These are phyloP conservation scores for Cephus nigrinus DNA, from an alignment of 2,888 invertebrate species.

Conservation along the genomic window DNA sequence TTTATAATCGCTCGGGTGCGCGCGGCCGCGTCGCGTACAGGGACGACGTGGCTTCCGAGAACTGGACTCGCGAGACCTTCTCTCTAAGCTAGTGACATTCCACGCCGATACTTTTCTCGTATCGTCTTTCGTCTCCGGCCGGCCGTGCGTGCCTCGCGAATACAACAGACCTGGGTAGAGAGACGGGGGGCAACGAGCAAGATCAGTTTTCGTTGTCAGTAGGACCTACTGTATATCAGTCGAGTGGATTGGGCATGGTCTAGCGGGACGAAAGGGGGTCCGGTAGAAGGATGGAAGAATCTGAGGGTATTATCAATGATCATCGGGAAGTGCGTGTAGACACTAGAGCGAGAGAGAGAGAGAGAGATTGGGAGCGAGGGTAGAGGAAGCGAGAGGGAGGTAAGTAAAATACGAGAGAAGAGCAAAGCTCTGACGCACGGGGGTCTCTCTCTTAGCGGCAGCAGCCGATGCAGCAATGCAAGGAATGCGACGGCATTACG, in stretches of 20 bases:
- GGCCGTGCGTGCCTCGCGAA: not conserved
- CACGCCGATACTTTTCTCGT: slow-evolving; percentile 57
- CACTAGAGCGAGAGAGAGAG: slow-evolving; percentile 22
- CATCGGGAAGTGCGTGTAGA: slow-evolving; percentile 6
- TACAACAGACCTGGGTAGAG: not conserved
- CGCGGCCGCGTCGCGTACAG: slow-evolving; percentile 66
- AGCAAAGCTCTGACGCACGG: slow-evolving; percentile 17
- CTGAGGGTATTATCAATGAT: not conserved
- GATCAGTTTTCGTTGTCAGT: not conserved
- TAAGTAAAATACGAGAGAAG: slow-evolving; percentile 29
- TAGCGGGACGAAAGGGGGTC: not conserved
- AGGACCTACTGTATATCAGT: not conserved
- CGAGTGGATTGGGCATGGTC: not conserved
- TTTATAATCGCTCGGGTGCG: slow-evolving; percentile 60
- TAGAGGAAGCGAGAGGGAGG: slow-evolving; percentile 23
- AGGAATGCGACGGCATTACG: slow-evolving; percentile 75
- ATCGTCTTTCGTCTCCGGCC: slow-evolving; percentile 49
- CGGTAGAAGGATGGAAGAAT: slow-evolving; percentile 2
- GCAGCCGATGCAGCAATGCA: slow-evolving; percentile 44
- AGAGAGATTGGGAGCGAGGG: slow-evolving; percentile 16
- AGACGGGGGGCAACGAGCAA: not conserved
- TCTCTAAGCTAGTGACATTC: slow-evolving; percentile 57
- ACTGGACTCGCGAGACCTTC: slow-evolving; percentile 63
- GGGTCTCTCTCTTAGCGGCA: slow-evolving; percentile 9
- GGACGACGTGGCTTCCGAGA: slow-evolving; percentile 67